phyloP scores from a whole-genome alignment of 2,797 vertebrate genomes.

The Triplophysa bombifrons region DNA sequence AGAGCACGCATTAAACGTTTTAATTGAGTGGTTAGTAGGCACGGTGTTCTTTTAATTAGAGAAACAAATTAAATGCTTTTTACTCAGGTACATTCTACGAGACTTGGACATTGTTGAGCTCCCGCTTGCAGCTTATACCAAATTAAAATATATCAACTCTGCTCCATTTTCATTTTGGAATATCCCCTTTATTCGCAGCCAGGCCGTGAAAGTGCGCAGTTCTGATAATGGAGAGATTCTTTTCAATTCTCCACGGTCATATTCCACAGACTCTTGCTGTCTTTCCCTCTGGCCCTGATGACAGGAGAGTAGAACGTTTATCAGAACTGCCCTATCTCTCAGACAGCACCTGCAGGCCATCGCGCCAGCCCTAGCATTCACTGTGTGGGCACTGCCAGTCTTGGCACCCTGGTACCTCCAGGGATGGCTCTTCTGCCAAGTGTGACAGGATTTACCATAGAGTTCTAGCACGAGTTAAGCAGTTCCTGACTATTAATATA shows the following conservation, averaged over 20 bases:
- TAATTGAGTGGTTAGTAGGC: constrained; percentile 31
- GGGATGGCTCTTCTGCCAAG: constrained; percentile 58
- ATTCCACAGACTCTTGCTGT: constrained; percentile 64
- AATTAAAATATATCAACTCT: not conserved
- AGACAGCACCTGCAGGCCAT: constrained; percentile 74
- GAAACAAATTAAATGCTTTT: not conserved
- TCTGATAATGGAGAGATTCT: constrained; percentile 22
- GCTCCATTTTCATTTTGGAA: constrained; percentile 8
- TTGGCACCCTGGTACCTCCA: constrained; percentile 62
- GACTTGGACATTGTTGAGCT: not conserved
- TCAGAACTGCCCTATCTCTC: constrained; percentile 73
- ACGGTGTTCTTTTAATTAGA: constrained; percentile 23
- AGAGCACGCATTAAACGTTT: constrained; percentile 20
- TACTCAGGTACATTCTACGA: not conserved
- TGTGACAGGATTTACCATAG: constrained; percentile 67
- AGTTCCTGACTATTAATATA: constrained; percentile 49
- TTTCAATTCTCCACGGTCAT: constrained; percentile 38
- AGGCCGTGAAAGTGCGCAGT: constrained; percentile 1
- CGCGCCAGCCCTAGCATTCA: constrained; percentile 15
- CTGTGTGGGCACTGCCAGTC: constrained; percentile 67
- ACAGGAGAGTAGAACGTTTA: constrained; percentile 72
- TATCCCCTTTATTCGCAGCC: constrained; percentile 11
- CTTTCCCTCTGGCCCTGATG: constrained; percentile 70
- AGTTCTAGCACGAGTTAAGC: constrained; percentile 55
- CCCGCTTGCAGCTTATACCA: not conserved